Evolutionary conservation across 2,797 vertebrate genomes (phyloP), one percentile per base, ranked within the genome.

Genomic region (Notolabrus celidotus): DNA sequence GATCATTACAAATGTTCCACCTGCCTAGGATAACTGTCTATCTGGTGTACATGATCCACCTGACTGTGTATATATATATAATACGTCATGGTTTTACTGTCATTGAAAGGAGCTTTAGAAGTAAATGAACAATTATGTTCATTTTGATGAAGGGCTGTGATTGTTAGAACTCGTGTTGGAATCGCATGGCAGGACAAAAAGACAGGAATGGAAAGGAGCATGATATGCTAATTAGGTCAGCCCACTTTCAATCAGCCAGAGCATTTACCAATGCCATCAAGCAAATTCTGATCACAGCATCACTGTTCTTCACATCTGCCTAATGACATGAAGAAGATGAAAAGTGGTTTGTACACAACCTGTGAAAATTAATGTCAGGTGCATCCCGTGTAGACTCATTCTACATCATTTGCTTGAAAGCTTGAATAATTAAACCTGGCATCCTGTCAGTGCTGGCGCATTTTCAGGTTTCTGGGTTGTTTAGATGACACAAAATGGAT

Each of bases 401-500:
- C 38, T 25, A 25, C 63, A 36, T 76, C 0, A 52, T 34, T 69
- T 39, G 60, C 57, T 62, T 79, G n/a, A 86, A 77, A 2, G 38
- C 57, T 59, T 23, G 49, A 58, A 71, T 85, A 57, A 72, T 58
- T 64, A 55, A 85, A 81, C 34, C 72, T 50, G 57, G 46, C 77
- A 66, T 4, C 10, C 68, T 81, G 81, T 81, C 86, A 79, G 52
- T 15, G 49, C 42, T 49, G 49, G 38, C 4, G 4, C 33, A 56
- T 79, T 67, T 58, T 29, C 23, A 25, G 76, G 79, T 71, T 82
- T 79, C 74, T 34, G 29, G 39, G 8, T 60, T 56, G 76, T 72
- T 79, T 74, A 77, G 29, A 66, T 80, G 67, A 76, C 80, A 82
- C 62, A 52, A 84, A 74, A 27, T 60, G 64, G 82, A 73, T 71